These are phyloP conservation scores for Lithophane semibrunnea DNA, from an alignment of 2,888 invertebrate genomes.

Conservation along the genomic window DNA sequence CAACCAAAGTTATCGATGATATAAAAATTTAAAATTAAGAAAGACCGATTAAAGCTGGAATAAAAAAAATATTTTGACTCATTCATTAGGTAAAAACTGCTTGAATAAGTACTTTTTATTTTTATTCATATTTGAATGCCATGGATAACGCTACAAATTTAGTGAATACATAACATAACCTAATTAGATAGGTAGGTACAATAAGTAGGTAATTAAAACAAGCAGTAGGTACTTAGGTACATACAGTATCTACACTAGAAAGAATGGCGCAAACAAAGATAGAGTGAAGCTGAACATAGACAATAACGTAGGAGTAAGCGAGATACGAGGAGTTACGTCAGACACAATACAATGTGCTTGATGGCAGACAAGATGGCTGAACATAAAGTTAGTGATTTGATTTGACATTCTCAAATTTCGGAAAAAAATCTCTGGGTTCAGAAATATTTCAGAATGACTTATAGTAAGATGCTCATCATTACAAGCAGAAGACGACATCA, in stretches of 20 bases:
- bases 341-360: slow-evolving; percentile 20
- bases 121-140: background rate
- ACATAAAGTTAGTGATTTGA: slow-evolving; percentile 13
- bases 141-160: background rate
- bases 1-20: background rate
- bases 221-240: background rate
- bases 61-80: background rate
- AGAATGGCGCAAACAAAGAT: slow-evolving; percentile 27
- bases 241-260: slow-evolving; percentile 13
- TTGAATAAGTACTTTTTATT: background rate
- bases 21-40: slow-evolving; percentile 1
- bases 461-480: slow-evolving; percentile 4
- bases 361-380: slow-evolving; percentile 53
- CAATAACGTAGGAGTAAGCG: slow-evolving; percentile 38
- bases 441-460: background rate
- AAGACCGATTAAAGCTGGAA: background rate
- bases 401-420: slow-evolving; percentile 4
- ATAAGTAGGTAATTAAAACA: background rate
- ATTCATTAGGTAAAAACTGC: background rate
- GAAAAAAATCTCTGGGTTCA: background rate
- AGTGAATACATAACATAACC: slow-evolving; percentile 6
- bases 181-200: slow-evolving; percentile 18
- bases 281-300: slow-evolving; percentile 6
- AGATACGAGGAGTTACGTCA: slow-evolving; percentile 42
- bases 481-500: slow-evolving; percentile 1